Evolutionary conservation across 2,888 invertebrate genomes (phyloP), one percentile per base, ranked within the genome.

Genomic region (Cheilosia impressa): DNA sequence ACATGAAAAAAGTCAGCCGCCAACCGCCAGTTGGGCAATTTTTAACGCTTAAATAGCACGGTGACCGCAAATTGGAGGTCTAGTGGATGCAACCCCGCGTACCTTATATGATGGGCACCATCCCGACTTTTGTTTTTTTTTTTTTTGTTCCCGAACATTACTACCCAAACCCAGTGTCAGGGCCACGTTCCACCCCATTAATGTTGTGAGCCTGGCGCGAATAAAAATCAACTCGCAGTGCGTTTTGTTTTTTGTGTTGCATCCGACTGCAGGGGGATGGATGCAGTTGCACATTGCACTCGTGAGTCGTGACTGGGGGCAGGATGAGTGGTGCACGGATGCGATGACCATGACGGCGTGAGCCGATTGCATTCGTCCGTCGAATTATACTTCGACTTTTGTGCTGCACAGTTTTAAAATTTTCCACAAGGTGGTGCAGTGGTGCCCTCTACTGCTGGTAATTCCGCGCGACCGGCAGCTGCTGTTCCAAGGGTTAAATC

Each of bases 51-150:
- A 85, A 85, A 85, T 85, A 85, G 85, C 85, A 82, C 69, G 77
- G 82, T 87, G 87, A 87, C 87, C 87, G 57, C 87, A 87, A 87
- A 87, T 87, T 87, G 81, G 73, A 87, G 87, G 87, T 87, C 77
- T 87, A 78, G 87, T 82, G 82, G 82, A 82, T 87, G 65, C 82
- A 73, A 73, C 82, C 82, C 85, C 77, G 55, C 81, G 71, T 68
- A 76, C 72, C 81, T 66, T 72, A 85, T 81, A 81, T 87, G 73
- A 78, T 66, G 57, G 57, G n/a, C 52, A 43, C 22, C 65, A 38
- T 53, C 9, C 22, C 31, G 34, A 19, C 19, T 38, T 58, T n/a
- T 63, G 71, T 63, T 41, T 62, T 63, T 38, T 58, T n/a, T 63
- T 78, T 63, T 41, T 62, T 63, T 68, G 9, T 22, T 63, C 55